Conservation (phyloP, 2,888 invertebrate species). For the Drosophila borealis region DNA sequence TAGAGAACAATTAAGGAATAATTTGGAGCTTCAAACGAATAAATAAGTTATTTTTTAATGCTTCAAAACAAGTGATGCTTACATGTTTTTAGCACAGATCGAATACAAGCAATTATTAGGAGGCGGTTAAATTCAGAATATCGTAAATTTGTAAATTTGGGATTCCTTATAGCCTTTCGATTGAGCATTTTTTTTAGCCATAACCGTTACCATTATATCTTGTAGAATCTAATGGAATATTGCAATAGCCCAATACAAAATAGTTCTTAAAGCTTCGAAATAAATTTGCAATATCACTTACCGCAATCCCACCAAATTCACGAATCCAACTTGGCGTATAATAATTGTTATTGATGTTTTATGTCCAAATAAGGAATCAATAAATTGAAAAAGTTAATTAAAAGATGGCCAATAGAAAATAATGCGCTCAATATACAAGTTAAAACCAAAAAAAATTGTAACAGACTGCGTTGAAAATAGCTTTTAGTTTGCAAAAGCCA, state of each 20-base stretch:
- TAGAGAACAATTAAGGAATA: constrained; percentile 52
- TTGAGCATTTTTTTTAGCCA: constrained; percentile 33
- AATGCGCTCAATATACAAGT: constrained; percentile 34
- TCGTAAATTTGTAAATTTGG: background rate
- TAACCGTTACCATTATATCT: constrained; percentile 41
- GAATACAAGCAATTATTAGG: constrained; percentile 57
- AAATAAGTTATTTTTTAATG: constrained; percentile 33
- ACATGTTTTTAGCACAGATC: too few relatives aligned
- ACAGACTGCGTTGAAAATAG: background rate
- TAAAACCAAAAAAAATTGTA: constrained; percentile 22
- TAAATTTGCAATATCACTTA: background rate
- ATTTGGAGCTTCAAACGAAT: constrained; percentile 54
- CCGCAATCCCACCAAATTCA: constrained; percentile 40
- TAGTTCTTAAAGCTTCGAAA: background rate
- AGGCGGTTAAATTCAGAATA: constrained; percentile 54
- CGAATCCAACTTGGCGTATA: constrained; percentile 55
- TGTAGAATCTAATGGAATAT: constrained; percentile 55
- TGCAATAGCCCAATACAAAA: constrained; percentile 11
- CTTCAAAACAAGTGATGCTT: too few relatives aligned
- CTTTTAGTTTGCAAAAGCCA: constrained; percentile 38
- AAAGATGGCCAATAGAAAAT: constrained; percentile 31
- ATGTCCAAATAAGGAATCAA: background rate
- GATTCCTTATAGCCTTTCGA: background rate
- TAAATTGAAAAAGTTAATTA: constrained; percentile 29
- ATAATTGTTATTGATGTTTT: background rate